A percentile compares a stretch with the other conserved stretches of the same genome.
These are phyloP conservation scores for Shinisaurus crocodilurus DNA, from an alignment of 2,113 vertebrate species.

Conservation along the genomic window DNA sequence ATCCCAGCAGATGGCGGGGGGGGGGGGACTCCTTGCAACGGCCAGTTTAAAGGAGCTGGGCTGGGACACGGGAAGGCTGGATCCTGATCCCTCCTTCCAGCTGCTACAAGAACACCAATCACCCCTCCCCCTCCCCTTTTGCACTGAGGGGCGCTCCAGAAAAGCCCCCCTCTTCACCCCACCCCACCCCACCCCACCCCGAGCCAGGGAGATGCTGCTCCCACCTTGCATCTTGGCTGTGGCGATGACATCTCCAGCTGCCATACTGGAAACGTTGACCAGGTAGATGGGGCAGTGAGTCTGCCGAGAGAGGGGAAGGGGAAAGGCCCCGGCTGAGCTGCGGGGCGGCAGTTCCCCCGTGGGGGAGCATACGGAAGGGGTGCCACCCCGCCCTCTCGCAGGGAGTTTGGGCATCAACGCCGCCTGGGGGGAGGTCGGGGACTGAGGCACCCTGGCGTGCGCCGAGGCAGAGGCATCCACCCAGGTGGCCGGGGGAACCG, in stretches of 20 bases:
- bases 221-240: conserved; percentile 96
- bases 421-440: not conserved
- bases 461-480: not conserved
- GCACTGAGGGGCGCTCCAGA: not conserved
- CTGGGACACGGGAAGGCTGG: not conserved
- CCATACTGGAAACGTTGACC: conserved; percentile 95
- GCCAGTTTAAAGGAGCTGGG: not conserved
- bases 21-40: not conserved
- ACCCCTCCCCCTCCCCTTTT: too few relatives aligned
- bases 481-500: not conserved
- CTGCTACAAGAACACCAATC: not conserved
- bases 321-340: not conserved
- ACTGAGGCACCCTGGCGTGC: not conserved
- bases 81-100: not conserved
- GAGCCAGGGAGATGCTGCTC: not conserved
- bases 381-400: not conserved
- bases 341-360: too few relatives aligned
- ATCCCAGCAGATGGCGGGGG: not conserved
- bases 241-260: conserved; percentile 92
- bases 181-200: too few relatives aligned
- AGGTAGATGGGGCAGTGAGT: conserved; percentile 94
- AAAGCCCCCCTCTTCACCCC: too few relatives aligned
- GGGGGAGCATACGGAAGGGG: not conserved
- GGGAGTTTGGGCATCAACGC: not conserved
- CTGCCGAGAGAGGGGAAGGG: conserved; percentile 61